These are phyloP conservation scores for Eremophila alpestris DNA, from an alignment of 2,797 vertebrate genomes.

Conservation along the genomic window DNA sequence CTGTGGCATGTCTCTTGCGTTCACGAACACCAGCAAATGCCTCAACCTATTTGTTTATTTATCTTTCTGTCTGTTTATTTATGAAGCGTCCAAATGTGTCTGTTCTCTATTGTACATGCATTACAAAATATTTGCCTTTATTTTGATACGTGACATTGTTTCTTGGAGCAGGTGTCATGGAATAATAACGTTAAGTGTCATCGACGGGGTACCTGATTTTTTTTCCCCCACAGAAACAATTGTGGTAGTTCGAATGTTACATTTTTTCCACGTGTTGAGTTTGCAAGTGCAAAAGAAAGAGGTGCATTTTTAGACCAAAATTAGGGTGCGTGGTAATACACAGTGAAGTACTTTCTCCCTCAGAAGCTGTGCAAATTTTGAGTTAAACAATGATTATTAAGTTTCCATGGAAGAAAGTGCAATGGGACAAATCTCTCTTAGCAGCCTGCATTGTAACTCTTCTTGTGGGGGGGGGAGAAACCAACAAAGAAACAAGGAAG, in stretches of 20 bases:
- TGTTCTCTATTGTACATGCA: neutral
- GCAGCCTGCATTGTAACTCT: neutral
- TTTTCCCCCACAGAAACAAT: neutral
- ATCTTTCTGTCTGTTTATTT: neutral
- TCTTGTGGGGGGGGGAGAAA: fast-evolving
- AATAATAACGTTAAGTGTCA: neutral
- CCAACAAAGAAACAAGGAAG: neutral
- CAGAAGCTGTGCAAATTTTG: neutral
- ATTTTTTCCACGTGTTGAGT: neutral
- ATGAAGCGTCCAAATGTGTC: neutral
- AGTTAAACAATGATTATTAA: neutral
- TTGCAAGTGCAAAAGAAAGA: neutral
- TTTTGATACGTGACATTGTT: neutral
- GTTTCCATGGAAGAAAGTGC: neutral
- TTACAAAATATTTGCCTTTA: slow-evolving; percentile 2
- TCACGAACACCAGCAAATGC: neutral
- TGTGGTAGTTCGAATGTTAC: neutral
- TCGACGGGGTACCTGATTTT: neutral
- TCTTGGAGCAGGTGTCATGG: neutral
- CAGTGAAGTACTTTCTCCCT: neutral
- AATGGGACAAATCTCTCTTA: neutral
- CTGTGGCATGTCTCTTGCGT: neutral
- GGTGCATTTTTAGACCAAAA: neutral
- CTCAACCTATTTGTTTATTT: neutral
- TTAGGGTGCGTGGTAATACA: neutral